Percentiles rank a stretch among this genome's conserved stretches.
Evolutionary conservation across 2,113 vertebrate species (phyloP).

Genomic region (Corydoras sp.): DNA sequence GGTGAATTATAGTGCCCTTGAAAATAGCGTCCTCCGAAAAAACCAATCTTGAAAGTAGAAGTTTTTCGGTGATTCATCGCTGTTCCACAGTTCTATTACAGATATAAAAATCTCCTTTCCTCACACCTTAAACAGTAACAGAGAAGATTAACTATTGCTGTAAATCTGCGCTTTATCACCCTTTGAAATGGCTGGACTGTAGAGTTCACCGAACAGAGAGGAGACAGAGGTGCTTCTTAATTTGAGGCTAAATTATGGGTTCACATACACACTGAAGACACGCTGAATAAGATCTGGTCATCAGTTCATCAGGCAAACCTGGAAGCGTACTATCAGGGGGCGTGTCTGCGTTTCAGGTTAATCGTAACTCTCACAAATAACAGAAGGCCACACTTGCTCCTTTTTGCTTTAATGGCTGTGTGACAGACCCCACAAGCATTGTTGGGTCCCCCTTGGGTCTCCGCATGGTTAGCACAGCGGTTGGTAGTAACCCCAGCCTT

Average conservation of each 20-base stretch:
- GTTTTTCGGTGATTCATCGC: constrained; percentile 39
- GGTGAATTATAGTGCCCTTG: constrained; percentile 43
- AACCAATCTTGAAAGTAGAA: constrained; percentile 37
- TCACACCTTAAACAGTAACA: constrained; percentile 39
- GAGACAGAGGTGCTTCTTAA: constrained; percentile 23
- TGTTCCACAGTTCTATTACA: constrained; percentile 34
- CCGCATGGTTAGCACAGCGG: no score
- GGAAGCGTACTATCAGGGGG: no score
- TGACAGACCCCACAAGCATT: no score
- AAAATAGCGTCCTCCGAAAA: constrained; percentile 27
- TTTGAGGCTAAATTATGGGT: constrained; percentile 24
- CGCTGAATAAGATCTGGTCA: no score
- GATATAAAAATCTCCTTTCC: constrained; percentile 45
- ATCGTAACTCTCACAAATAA: no score
- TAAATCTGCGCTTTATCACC: constrained; percentile 43
- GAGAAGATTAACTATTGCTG: constrained; percentile 45
- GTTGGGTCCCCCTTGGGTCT: no score
- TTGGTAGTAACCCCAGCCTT: no score
- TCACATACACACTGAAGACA: constrained; percentile 29
- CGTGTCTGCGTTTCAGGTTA: no score
- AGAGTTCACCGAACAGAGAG: constrained; percentile 21
- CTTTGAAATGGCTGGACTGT: constrained; percentile 20
- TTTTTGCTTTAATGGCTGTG: no score
- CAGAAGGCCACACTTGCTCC: no score
- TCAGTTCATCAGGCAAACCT: no score